Conservation (phyloP, 1,140 invertebrate species). For the Bombus confusus region DNA sequence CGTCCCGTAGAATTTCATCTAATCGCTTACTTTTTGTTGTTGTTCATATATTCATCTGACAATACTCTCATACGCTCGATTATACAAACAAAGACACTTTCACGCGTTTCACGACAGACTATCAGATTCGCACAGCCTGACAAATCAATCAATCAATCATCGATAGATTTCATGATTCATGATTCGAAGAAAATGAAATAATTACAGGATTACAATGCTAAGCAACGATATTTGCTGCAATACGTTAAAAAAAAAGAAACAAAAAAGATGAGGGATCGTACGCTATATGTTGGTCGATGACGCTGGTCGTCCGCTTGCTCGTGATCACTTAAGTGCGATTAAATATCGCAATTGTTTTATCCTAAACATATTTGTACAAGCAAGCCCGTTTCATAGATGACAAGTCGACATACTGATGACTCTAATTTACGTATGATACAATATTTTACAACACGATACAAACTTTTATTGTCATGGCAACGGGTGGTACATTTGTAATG, state of each 20-base stretch:
- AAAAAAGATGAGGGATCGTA: constrained; percentile 18
- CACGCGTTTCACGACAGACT: constrained; percentile 75
- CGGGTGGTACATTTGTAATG: constrained; percentile 62
- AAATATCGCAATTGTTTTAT: background rate
- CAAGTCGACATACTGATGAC: constrained; percentile 16
- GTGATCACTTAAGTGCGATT: background rate
- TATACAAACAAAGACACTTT: constrained; percentile 63
- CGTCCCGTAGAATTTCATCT: constrained; percentile 39
- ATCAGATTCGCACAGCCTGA: constrained; percentile 82
- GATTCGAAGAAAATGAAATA: constrained; percentile 63
- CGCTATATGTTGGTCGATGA: background rate
- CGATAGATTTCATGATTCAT: constrained; percentile 66
- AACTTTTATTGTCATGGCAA: constrained; percentile 81
- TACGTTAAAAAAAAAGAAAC: constrained; percentile 9
- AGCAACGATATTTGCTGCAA: constrained; percentile 43
- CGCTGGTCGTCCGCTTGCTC: background rate
- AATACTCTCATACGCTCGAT: constrained; percentile 34
- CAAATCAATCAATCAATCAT: constrained; percentile 72
- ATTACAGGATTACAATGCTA: constrained; percentile 51
- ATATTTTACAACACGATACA: constrained; percentile 79
- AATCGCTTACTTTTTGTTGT: constrained; percentile 20
- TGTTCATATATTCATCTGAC: constrained; percentile 14
- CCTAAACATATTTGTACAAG: constrained; percentile 41
- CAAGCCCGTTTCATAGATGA: constrained; percentile 19
- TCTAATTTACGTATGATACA: constrained; percentile 70